Base-by-base conservation (phyloP, 2,113 vertebrate genomes). In the Thryonomys swinderianus region DNA sequence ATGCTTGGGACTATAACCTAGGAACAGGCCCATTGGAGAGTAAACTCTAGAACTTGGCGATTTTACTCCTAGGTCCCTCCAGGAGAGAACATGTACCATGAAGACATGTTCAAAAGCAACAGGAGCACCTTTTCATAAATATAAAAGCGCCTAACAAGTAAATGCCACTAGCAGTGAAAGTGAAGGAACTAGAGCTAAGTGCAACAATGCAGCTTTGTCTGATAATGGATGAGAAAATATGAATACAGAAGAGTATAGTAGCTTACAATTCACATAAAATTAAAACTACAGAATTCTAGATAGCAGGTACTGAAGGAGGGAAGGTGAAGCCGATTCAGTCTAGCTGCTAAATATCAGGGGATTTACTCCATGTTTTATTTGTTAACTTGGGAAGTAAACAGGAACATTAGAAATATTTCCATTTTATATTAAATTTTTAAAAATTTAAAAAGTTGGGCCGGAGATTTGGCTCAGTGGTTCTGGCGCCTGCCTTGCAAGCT, bases 131-230 rank as follows among this genome's bases (percentile, higher is more conserved):
- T 55, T 94, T 30, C 34, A 2, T 59, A 81, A 95, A 80, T 87
- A 53, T 45, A 59, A 71, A 93, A 23, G 18, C 64, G 10, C 59
- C 66, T 81, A 42, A 87, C 59, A 11, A 90, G 32, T 89, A 55
- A 91, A 88, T 88, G 64, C 18, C 59, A 94, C n/a, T 12, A 73
- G 25, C 59, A 67, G 25, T 91, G 67, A 94, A 85, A 90, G 86
- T 45, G 91, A 95, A 85, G 27, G 1, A 92, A 83, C 25, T 51
- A 85, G 30, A 94, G 17, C 37, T 88, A 51, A 25, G 92, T 2
- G 5, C 17, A 93, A 80, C 21, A 69, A 82, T 10, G 78, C 30
- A 85, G 84, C 8, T n/a, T 5, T 83, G 89, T 42, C 14, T 87
- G 9, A 21, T 82, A 90, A 93, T 42, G 2, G 88, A 74, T 10